phyloP scores from a whole-genome alignment of 2,797 vertebrate species.

The Macropus fuliginosus region DNA sequence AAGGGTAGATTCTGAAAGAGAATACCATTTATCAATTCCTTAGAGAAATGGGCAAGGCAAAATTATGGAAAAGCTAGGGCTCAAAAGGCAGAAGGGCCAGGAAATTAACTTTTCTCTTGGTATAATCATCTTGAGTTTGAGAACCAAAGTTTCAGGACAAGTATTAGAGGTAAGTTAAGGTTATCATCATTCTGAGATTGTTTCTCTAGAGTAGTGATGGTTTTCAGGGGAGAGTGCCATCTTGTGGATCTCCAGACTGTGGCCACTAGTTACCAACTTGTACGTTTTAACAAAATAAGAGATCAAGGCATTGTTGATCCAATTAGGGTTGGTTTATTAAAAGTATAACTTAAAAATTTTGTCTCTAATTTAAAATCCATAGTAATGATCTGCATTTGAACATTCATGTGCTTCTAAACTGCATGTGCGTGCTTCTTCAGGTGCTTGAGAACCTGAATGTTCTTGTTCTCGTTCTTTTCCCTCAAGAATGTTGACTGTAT shows the following conservation, averaged over 20 bases:
- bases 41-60: slow-evolving; percentile 40
- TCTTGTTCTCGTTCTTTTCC: slow-evolving; percentile 16
- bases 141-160: not conserved
- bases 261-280: not conserved
- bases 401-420: not conserved
- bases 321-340: slow-evolving; percentile 32
- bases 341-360: slow-evolving; percentile 29
- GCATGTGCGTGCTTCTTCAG: not conserved
- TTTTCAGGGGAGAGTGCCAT: slow-evolving; percentile 26
- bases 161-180: not conserved
- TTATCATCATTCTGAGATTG: slow-evolving; percentile 26
- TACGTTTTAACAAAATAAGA: not conserved
- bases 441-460: slow-evolving; percentile 23
- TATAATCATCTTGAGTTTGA: slow-evolving; percentile 8
- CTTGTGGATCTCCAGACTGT: not conserved
- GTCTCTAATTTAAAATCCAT: not conserved
- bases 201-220: slow-evolving; percentile 38
- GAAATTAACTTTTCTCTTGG: slow-evolving; percentile 25
- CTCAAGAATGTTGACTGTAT: slow-evolving; percentile 92
- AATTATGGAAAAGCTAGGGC: slow-evolving; percentile 28
- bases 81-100: slow-evolving; percentile 30
- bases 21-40: slow-evolving; percentile 8
- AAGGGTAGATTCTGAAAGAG: slow-evolving; percentile 20
- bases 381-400: slow-evolving; percentile 32
- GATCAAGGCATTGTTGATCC: not conserved